Evolutionary conservation across 2,888 invertebrate genomes (phyloP).

Genomic region (Chesias legatella): DNA sequence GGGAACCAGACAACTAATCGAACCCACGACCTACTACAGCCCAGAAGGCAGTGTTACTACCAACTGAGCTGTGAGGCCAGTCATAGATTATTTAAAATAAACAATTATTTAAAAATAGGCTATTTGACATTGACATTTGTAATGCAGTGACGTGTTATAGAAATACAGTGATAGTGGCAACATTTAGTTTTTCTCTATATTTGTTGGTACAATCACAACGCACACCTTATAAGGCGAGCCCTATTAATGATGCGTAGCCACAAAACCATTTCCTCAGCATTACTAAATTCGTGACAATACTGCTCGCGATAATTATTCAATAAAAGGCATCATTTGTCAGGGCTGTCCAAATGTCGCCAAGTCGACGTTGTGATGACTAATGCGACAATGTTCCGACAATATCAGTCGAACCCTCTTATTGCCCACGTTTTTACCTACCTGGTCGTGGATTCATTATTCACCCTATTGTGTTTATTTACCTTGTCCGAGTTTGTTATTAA

Average conservation of each 20-base stretch:
- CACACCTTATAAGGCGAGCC: slow-evolving; percentile 13
- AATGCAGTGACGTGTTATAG: no score
- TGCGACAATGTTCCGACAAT: slow-evolving; percentile 66
- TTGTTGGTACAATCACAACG: no score
- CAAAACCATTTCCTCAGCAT: slow-evolving; percentile 40
- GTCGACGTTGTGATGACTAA: slow-evolving; percentile 73
- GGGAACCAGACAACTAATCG: no score
- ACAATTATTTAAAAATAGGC: no score
- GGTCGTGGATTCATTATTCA: slow-evolving; percentile 66
- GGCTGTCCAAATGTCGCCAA: slow-evolving; percentile 68
- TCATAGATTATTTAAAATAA: no score
- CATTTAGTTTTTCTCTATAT: no score
- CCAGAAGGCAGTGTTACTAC: no score
- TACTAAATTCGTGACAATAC: slow-evolving; percentile 48
- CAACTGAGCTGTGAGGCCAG: no score
- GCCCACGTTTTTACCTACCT: slow-evolving; percentile 73
- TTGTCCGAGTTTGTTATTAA: slow-evolving; percentile 49
- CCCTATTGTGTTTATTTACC: slow-evolving; percentile 55
- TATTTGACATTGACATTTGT: no score
- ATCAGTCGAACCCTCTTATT: slow-evolving; percentile 65
- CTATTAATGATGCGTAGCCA: slow-evolving; percentile 21
- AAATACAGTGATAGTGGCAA: no score
- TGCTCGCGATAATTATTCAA: slow-evolving; percentile 70
- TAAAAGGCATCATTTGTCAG: slow-evolving; percentile 74
- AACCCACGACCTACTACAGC: no score